Evolutionary conservation across 2,113 vertebrate genomes (phyloP).

Genomic region (Mormyrus iriodes): DNA sequence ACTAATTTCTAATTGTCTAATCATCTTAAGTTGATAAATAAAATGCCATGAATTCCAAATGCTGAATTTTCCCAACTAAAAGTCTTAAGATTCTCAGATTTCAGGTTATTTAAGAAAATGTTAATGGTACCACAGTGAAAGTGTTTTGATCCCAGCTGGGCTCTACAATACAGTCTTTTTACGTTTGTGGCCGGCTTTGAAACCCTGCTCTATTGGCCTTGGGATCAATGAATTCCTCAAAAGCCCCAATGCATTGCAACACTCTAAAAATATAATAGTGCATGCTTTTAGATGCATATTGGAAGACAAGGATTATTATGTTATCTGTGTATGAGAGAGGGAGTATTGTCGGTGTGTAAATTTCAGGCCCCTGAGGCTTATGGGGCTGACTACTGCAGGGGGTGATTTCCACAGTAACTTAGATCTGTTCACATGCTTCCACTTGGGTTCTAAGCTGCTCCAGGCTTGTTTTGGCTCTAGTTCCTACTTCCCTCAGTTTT

Average conservation of each 20-base stretch:
- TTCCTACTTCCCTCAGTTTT: not conserved
- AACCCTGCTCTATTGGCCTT: not conserved
- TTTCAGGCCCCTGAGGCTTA: not conserved
- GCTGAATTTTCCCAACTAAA: not conserved
- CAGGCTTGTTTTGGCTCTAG: not conserved
- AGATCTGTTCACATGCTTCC: not conserved
- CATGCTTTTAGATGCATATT: conserved; percentile 10
- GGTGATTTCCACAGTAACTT: not conserved
- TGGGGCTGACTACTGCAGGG: not conserved
- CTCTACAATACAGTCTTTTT: not conserved
- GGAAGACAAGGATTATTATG: conserved; percentile 1
- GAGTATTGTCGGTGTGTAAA: not conserved
- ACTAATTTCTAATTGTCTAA: too few relatives aligned
- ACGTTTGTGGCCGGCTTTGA: not conserved
- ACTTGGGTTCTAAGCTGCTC: not conserved
- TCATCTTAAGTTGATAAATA: too few relatives aligned
- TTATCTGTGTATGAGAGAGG: not conserved
- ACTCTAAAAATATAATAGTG: conserved; percentile 1
- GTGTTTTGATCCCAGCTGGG: not conserved
- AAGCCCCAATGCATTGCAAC: not conserved
- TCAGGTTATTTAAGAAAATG: not conserved
- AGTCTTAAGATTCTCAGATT: not conserved
- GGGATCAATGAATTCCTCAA: conserved; percentile 10
- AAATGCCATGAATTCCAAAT: not conserved
- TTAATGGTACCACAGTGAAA: not conserved